These are phyloP conservation scores for Akabosia matsudoensis DNA, from an alignment of 1,140 invertebrate species.

Conservation along the genomic window DNA sequence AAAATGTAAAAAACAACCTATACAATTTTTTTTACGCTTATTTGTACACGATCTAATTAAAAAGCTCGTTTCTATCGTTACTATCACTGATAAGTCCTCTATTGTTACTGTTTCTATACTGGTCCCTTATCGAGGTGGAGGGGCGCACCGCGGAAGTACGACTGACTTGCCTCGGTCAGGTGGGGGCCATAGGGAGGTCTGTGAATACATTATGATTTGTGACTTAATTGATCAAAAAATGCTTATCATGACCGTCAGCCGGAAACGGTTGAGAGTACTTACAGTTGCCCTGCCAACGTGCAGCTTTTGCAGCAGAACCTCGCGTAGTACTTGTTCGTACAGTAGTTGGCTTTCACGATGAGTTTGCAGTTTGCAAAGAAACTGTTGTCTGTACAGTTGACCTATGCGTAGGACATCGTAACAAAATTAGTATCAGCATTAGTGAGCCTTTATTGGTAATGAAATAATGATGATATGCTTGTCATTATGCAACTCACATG, in stretches of 20 bases:
- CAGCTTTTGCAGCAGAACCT: slow-evolving; percentile 89
- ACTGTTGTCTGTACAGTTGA: slow-evolving; percentile 76
- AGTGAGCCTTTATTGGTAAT: too few relatives aligned
- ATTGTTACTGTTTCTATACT: not conserved
- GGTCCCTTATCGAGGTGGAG: too few relatives aligned
- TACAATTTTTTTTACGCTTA: too few relatives aligned
- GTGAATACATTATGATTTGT: too few relatives aligned
- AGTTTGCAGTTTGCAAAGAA: slow-evolving; percentile 83
- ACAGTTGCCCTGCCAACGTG: slow-evolving; percentile 73
- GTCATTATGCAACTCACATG: not conserved
- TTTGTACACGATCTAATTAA: too few relatives aligned
- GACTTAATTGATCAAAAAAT: too few relatives aligned
- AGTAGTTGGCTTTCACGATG: slow-evolving; percentile 77
- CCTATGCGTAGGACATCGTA: too few relatives aligned
- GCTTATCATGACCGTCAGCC: too few relatives aligned
- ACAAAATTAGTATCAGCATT: too few relatives aligned
- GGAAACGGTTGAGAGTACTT: too few relatives aligned
- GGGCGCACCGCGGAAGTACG: not conserved
- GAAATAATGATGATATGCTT: slow-evolving; percentile 69
- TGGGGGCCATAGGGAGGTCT: not conserved
- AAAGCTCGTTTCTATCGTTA: not conserved
- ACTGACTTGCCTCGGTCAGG: not conserved
- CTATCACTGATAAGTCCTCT: not conserved
- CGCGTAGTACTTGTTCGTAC: slow-evolving; percentile 82
- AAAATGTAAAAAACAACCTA: too few relatives aligned